phyloP scores from a whole-genome alignment of 1,140 invertebrate species.

The Idris sp. region DNA sequence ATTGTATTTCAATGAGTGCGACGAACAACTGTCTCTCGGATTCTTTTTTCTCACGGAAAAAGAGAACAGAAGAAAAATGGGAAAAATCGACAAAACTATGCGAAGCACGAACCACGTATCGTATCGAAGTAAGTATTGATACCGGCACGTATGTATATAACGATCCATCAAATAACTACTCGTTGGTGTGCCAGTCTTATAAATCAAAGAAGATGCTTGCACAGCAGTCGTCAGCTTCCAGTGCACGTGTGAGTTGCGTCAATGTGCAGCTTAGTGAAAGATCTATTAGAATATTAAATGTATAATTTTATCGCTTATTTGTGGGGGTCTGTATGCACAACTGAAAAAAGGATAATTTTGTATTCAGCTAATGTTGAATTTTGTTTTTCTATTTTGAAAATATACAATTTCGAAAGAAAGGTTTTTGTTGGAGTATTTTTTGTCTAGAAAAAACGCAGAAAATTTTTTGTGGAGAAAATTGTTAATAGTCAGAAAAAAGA shows the following conservation, averaged over 20 bases:
- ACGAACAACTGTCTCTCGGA: slow-evolving; percentile 3
- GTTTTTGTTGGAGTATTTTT: too few relatives aligned
- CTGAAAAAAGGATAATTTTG: too few relatives aligned
- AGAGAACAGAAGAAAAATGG: slow-evolving; percentile 36
- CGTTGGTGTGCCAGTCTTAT: slow-evolving; percentile 24
- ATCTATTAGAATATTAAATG: slow-evolving; percentile 65
- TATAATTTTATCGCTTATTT: slow-evolving; percentile 54
- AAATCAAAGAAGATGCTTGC: slow-evolving; percentile 39
- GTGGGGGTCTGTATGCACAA: background rate
- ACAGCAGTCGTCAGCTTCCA: slow-evolving; percentile 50
- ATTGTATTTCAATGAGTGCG: slow-evolving; percentile 22
- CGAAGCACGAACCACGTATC: slow-evolving; percentile 42
- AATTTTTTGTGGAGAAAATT: too few relatives aligned
- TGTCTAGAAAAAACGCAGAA: too few relatives aligned
- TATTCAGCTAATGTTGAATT: too few relatives aligned
- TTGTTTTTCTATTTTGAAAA: too few relatives aligned
- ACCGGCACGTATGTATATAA: slow-evolving; percentile 41
- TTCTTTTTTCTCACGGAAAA: slow-evolving; percentile 7
- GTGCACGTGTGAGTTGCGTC: slow-evolving; percentile 62
- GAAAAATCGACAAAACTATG: slow-evolving; percentile 35
- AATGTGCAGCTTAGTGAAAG: slow-evolving; percentile 55
- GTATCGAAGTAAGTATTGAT: slow-evolving; percentile 53
- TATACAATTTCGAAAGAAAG: too few relatives aligned
- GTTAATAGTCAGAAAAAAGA: slow-evolving; percentile 5
- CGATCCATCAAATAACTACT: slow-evolving; percentile 49